Evolutionary conservation across 2,113 vertebrate species (phyloP).

Genomic region (Pyxicephalus adspersus): DNA sequence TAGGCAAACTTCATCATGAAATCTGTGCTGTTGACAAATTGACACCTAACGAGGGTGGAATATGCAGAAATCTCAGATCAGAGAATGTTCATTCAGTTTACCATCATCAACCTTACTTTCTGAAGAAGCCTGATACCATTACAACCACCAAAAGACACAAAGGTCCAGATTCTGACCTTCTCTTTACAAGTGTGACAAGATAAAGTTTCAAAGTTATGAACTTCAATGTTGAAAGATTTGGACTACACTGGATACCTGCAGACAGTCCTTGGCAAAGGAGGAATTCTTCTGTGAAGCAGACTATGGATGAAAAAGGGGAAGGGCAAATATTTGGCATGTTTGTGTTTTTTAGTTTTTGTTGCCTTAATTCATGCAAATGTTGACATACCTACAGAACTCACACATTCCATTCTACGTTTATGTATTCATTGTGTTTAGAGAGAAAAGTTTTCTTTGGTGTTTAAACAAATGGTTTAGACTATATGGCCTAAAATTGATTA

Average conservation of each 20-base stretch:
- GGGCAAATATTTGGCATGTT: background rate
- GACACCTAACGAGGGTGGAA: conserved; percentile 10
- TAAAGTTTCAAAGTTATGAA: too few relatives aligned
- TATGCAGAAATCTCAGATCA: conserved; percentile 22
- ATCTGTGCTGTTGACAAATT: conserved; percentile 28
- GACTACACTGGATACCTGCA: background rate
- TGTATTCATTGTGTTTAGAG: background rate
- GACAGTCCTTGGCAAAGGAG: background rate
- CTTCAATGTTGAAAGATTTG: background rate
- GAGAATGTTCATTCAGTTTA: background rate
- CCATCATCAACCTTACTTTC: background rate
- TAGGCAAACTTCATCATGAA: conserved; percentile 6
- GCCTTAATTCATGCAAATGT: background rate
- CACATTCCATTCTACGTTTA: too few relatives aligned
- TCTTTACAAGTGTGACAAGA: too few relatives aligned
- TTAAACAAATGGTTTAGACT: background rate
- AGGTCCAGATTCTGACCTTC: background rate
- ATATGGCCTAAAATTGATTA: too few relatives aligned
- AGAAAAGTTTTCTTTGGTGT: background rate
- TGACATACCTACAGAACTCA: background rate
- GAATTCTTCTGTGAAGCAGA: background rate
- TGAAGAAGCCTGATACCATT: conserved; percentile 5
- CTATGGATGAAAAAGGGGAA: background rate
- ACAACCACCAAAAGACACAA: background rate
- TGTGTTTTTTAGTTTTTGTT: conserved; percentile 15